A percentile compares a stretch with the other conserved stretches of the same genome.
These are phyloP conservation scores for Popillia japonica DNA, from an alignment of 1,140 invertebrate species.

Conservation along the genomic window DNA sequence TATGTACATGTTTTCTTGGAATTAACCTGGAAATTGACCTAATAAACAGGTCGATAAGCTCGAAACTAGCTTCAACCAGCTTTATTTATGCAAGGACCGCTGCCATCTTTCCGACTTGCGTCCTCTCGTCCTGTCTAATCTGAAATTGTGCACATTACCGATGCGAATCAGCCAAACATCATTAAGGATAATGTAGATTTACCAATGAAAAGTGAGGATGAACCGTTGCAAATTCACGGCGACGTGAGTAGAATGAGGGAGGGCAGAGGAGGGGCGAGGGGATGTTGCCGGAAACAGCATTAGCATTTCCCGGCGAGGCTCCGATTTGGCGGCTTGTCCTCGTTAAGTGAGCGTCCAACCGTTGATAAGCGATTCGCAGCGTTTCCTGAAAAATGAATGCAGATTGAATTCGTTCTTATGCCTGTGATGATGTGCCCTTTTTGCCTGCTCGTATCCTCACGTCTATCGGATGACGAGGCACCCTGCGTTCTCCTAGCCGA, in stretches of 20 bases:
- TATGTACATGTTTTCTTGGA: background rate
- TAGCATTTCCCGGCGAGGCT: conserved; percentile 42
- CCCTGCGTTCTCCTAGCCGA: background rate
- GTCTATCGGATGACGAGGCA: background rate
- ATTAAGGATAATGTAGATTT: conserved; percentile 33
- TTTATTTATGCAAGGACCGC: no score
- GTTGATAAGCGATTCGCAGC: conserved; percentile 41
- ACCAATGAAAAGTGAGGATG: conserved; percentile 2
- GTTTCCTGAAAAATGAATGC: conserved; percentile 43
- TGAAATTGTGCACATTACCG: background rate
- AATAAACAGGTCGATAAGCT: background rate
- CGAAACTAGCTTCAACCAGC: background rate
- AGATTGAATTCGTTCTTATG: conserved; percentile 39
- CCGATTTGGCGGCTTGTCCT: conserved; percentile 41
- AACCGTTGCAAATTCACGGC: background rate
- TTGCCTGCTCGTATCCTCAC: background rate
- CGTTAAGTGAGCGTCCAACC: conserved; percentile 42
- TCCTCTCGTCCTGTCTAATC: no score
- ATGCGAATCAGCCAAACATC: conserved; percentile 16
- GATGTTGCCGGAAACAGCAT: conserved; percentile 38
- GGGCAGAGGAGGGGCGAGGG: background rate
- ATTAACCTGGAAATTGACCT: background rate
- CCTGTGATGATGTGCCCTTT: conserved; percentile 8
- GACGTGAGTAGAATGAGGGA: background rate
- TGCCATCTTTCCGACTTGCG: no score